phyloP scores from a whole-genome alignment of 2,113 vertebrate species.

The Ploceus nigricollis region DNA sequence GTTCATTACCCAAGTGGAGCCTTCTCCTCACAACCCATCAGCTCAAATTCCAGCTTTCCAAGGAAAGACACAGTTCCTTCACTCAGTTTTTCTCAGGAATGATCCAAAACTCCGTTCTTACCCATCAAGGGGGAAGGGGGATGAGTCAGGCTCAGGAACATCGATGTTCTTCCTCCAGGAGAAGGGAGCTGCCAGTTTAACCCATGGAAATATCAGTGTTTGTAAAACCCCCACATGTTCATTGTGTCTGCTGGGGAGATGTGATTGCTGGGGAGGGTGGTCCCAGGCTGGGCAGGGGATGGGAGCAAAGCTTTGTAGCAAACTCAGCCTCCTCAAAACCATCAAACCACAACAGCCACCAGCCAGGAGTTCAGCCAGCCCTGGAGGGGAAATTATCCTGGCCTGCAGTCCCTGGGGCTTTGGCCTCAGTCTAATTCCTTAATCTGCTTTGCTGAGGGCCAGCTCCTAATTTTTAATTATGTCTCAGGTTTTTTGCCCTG shows the following conservation, averaged over 20 bases:
- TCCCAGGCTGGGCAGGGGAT: not conserved
- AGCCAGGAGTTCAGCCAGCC: not conserved
- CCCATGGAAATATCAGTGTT: not conserved
- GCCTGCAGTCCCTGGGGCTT: not conserved
- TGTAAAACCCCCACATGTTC: not conserved
- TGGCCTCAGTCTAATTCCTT: conserved; percentile 17
- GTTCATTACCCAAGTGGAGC: not conserved
- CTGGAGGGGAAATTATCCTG: not conserved
- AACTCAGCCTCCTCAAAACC: not conserved
- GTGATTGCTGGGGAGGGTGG: not conserved
- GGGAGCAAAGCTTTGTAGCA: not conserved
- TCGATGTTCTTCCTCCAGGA: not conserved
- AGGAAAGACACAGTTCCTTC: not conserved
- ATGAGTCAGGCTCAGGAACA: not conserved
- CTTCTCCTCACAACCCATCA: not conserved
- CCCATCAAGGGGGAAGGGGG: not conserved
- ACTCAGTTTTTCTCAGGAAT: not conserved
- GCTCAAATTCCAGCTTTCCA: not conserved
- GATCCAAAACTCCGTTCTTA: not conserved
- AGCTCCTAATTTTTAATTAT: conserved; percentile 41
- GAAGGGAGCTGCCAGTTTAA: not conserved
- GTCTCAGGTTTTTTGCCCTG: not conserved
- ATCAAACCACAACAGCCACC: not conserved
- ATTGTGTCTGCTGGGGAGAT: not conserved
- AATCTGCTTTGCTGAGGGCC: conserved; percentile 50